Base-by-base conservation (phyloP, 2,113 vertebrate species). In the Egretta garzetta region DNA sequence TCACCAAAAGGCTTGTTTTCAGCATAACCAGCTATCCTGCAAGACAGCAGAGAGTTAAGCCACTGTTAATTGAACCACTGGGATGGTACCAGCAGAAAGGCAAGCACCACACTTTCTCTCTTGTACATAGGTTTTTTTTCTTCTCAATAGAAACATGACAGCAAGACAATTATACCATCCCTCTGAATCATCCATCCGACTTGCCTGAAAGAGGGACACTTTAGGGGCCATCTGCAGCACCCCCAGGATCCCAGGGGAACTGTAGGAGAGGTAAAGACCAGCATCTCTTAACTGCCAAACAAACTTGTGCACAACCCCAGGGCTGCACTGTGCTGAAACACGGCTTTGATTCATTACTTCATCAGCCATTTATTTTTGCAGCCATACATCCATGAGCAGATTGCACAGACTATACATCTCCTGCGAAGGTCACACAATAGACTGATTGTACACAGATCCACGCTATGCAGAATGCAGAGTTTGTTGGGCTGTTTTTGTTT, bases 401-500 rank as follows among this genome's bases (percentile, higher is more conserved):
- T 21, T 12, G 1, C 8, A 0, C 77, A 74, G 81, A 23, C 82
- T 7, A 4, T 5, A 37, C 39, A 27, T 45, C 83, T 75, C 56
- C 70, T 2, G 2, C 7, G 0, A 33, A 80, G 49, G 45, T 22
- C 68, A 23, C 58, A 88, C 87, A 86, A 90, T 20, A 11, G 28
- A 0, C 66, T 33, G 74, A 88, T 33, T 88, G 75, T 82, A 14
- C 74, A 15, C 80, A 70, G 60, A 71, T 33, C 83, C 64, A 53
- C 1, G 0, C 35, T 7, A 3, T 0, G 7, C 64, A 76, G 49
- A 74, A 86, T 4, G 32, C 47, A 49, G 67, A 66, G 75, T 67
- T 75, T 86, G 81, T 53, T 83, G 45, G 67, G 82, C 92, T 92
- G 67, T 2, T 86, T 96, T 68, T 53, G 71, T 93, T 97, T 76